Conservation (phyloP, 2,113 vertebrate species). For the Callospermophilus lateralis region DNA sequence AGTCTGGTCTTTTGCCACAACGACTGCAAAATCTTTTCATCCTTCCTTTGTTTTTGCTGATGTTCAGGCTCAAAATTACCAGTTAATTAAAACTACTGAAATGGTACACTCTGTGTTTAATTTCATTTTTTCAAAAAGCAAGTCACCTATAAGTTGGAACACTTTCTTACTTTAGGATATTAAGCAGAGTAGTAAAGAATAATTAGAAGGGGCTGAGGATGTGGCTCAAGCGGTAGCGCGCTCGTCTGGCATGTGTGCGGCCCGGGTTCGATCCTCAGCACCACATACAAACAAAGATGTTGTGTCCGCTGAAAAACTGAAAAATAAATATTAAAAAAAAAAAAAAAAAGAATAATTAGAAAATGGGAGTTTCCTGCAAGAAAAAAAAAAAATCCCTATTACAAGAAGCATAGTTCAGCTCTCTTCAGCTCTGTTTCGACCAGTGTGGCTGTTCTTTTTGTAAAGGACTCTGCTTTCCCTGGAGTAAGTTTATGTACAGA, state of each 20-base stretch:
- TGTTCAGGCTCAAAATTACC: not conserved
- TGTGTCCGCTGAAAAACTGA: too few species aligned
- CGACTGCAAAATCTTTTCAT: not conserved
- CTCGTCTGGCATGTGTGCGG: too few species aligned
- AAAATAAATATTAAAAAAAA: too few species aligned
- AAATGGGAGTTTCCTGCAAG: conserved; percentile 58
- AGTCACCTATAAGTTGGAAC: conserved; percentile 42
- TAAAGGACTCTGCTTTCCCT: not conserved
- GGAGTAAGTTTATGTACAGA: not conserved
- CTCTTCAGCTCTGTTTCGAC: not conserved
- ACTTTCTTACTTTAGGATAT: conserved; percentile 43
- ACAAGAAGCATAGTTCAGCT: not conserved
- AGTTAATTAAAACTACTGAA: conserved; percentile 57
- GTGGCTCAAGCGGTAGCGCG: too few species aligned
- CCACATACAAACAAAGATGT: too few species aligned
- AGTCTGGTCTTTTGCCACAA: not conserved
- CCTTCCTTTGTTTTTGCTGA: not conserved
- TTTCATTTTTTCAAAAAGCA: conserved; percentile 38
- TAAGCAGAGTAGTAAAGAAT: not conserved
- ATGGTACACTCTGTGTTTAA: conserved; percentile 10
- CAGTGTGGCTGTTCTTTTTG: not conserved
- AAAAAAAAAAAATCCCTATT: not conserved
- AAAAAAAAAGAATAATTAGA: conserved; percentile 63
- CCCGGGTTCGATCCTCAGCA: too few species aligned
- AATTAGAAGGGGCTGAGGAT: too few species aligned